phyloP scores from a whole-genome alignment of 2,113 vertebrate genomes.

The Tachysurus vachellii region DNA sequence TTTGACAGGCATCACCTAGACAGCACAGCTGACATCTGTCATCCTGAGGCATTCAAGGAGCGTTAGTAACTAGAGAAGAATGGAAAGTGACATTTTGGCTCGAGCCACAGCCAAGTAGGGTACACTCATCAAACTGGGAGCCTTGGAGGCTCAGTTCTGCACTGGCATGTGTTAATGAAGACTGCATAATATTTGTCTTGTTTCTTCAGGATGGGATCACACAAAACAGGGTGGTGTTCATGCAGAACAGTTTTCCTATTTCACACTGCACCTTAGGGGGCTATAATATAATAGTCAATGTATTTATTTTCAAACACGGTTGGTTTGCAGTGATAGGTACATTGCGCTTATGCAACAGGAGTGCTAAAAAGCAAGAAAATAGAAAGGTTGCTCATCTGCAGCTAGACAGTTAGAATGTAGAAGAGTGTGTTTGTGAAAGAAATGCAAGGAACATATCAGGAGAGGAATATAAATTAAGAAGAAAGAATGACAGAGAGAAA shows the following conservation, averaged over 20 bases:
- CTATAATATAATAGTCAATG: constrained; percentile 10
- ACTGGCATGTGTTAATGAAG: constrained; percentile 23
- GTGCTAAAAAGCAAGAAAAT: constrained; percentile 2
- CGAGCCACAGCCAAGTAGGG: background rate
- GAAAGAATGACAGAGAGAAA: background rate
- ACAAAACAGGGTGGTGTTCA: background rate
- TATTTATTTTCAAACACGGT: constrained; percentile 5
- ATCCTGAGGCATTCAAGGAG: constrained; percentile 19
- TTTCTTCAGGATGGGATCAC: constrained; percentile 6
- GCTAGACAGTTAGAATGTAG: background rate
- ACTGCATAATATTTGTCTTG: constrained; percentile 26
- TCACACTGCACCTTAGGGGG: background rate
- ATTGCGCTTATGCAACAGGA: background rate
- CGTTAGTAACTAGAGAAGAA: constrained; percentile 35
- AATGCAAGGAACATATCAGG: background rate
- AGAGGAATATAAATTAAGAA: background rate
- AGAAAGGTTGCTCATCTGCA: background rate
- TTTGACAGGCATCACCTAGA: constrained; percentile 30
- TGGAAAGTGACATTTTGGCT: constrained; percentile 32
- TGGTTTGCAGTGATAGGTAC: constrained; percentile 15
- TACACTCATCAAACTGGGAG: constrained; percentile 29
- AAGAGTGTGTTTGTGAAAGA: background rate
- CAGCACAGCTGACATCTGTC: constrained; percentile 35
- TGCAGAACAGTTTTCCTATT: constrained; percentile 17
- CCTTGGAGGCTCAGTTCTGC: background rate